Evolutionary conservation across 2,113 vertebrate genomes (phyloP).

Genomic region (Eptesicus fuscus): DNA sequence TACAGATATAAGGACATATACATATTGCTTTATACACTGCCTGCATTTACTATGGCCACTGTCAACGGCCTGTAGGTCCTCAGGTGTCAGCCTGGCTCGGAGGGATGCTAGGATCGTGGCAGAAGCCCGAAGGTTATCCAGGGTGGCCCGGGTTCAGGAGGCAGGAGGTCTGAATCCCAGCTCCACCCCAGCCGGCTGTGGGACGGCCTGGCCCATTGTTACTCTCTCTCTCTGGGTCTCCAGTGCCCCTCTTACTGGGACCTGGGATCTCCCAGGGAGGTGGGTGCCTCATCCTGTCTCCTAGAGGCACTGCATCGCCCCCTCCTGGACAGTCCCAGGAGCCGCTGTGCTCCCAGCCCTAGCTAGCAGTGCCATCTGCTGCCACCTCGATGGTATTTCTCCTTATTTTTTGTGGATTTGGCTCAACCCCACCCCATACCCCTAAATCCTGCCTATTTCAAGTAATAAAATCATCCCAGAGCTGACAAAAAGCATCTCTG

Average conservation of each 20-base stretch:
- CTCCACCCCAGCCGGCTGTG: background rate
- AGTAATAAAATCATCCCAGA: background rate
- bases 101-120: fast-evolving
- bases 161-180: background rate
- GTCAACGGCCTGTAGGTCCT: background rate
- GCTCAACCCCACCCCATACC: background rate
- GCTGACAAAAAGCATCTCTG: background rate
- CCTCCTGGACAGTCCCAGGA: fast-evolving
- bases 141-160: background rate
- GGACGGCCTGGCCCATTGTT: background rate
- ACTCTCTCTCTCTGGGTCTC: background rate
- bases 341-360: background rate
- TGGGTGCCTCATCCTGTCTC: background rate
- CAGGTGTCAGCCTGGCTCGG: background rate
- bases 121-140: background rate
- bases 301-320: background rate
- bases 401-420: background rate
- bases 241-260: background rate
- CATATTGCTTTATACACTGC: fast-evolving
- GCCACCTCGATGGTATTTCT: background rate
- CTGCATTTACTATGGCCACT: background rate
- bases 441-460: no score
- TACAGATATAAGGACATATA: fast-evolving
- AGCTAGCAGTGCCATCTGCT: slow-evolving; percentile 35
- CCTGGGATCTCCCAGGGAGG: fast-evolving